phyloP scores from a whole-genome alignment of 2,888 invertebrate species.

The Tetranychus piercei region DNA sequence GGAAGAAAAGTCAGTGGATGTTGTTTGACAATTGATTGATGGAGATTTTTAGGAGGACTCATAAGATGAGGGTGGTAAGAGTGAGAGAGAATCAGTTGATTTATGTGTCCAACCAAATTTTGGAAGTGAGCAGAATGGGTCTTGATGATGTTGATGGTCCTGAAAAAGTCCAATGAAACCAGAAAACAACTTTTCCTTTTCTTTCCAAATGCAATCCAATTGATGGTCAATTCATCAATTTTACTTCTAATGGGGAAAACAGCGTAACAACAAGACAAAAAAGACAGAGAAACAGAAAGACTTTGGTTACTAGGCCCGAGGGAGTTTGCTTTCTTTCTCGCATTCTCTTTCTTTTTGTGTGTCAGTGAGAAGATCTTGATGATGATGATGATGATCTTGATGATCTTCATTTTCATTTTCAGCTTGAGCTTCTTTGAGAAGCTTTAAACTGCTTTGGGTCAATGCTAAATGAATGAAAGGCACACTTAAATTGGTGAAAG shows the following conservation, averaged over 20 bases:
- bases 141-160: background rate
- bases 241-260: background rate
- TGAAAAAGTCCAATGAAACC: background rate
- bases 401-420: background rate
- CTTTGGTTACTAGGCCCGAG: background rate
- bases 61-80: background rate
- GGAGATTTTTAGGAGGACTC: background rate
- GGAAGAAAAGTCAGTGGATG: background rate
- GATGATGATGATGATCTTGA: too few species aligned
- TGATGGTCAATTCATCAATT: conserved; percentile 1
- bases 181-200: background rate
- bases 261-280: background rate
- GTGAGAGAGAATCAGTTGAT: background rate
- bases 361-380: background rate
- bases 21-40: conserved; percentile 1
- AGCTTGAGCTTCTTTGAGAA: background rate
- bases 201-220: background rate
- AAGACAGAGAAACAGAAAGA: background rate
- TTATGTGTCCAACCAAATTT: background rate
- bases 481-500: background rate
- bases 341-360: background rate
- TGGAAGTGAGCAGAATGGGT: background rate
- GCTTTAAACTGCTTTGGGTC: background rate
- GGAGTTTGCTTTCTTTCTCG: background rate
- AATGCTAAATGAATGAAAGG: background rate